Conservation (phyloP, 2,113 vertebrate genomes). For the Lepidothrix coronata region DNA sequence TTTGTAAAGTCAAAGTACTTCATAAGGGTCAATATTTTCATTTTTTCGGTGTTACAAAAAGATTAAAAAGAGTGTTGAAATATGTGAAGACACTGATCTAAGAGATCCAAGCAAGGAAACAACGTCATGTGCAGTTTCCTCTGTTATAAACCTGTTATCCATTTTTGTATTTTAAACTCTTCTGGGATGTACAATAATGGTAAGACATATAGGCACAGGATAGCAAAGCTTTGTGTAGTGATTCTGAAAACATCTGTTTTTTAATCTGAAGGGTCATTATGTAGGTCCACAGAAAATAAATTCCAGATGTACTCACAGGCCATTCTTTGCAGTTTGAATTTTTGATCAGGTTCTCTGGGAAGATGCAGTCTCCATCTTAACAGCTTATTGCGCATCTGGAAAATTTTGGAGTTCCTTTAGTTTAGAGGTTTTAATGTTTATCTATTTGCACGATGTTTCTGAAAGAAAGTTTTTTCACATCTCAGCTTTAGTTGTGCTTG, state of each 20-base stretch:
- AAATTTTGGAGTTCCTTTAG: neutral
- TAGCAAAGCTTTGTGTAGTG: neutral
- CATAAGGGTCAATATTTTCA: neutral
- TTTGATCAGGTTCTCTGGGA: neutral
- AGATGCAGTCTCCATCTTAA: neutral
- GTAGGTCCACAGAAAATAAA: neutral
- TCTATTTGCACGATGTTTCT: neutral
- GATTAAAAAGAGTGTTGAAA: neutral
- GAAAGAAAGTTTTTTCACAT: neutral
- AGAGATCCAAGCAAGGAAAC: neutral
- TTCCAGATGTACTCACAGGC: neutral
- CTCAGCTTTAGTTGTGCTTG: neutral
- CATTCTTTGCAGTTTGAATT: neutral
- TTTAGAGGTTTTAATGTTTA: neutral
- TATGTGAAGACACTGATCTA: neutral
- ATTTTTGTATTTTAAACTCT: neutral
- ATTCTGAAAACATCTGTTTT: neutral
- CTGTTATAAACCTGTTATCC: neutral
- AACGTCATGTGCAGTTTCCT: neutral
- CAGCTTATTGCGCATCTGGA: neutral
- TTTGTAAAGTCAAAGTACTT: neutral
- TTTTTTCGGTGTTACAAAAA: neutral
- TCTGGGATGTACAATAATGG: neutral
- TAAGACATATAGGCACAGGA: rapidly evolving
- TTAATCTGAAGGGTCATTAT: neutral